Evolutionary conservation across 2,797 vertebrate species (phyloP), one percentile per base, ranked within the genome.

Genomic region (Naso thynnoides): DNA sequence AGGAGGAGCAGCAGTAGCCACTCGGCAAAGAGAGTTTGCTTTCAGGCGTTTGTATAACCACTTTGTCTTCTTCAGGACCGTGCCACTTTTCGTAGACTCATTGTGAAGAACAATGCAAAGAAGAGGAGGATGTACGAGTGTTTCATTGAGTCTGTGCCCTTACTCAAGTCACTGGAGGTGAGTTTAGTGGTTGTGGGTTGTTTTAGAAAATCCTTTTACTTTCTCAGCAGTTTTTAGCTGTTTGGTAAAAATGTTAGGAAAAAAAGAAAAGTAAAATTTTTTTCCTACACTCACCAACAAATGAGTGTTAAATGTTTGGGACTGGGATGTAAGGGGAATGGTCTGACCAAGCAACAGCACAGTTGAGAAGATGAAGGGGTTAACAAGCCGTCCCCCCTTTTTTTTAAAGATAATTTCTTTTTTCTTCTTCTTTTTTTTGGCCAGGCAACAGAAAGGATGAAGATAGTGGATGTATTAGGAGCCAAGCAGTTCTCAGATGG

Each of bases 121-220:
- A 99, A 99, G 93, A 97, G 97, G 91, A 98, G 86, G 94, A 96
- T 95, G 0, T 99, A 96, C 50, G 98, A 99, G 91, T 73, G 85
- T 80, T 99, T 99, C 95, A 96, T 99, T 44, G 98, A 99, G 85
- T 99, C 97, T 47, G 96, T 99, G 77, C 97, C 97, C 9, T 94
- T 99, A 81, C 96, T 99, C 72, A 99, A 98, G 84, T 98, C 97
- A 45, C 94, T 99, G 84, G 98, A 99, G 96, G 98, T 99, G 93
- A 95, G 92, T 78, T 65, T 5, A 45, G 21, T 38, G 26, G 11
- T 45, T 53, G 3, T 4, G 0, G 21, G 7, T 16, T 6, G 18
- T 18, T 47, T 31, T 49, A 1, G 18, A 45, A 72, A 73, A 23
- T 62, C 8, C 55, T 60, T 23, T 69, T 13, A 58, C 39, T 54